Evolutionary conservation across 2,113 vertebrate species (phyloP).

Genomic region (Anoplopoma fimbria): DNA sequence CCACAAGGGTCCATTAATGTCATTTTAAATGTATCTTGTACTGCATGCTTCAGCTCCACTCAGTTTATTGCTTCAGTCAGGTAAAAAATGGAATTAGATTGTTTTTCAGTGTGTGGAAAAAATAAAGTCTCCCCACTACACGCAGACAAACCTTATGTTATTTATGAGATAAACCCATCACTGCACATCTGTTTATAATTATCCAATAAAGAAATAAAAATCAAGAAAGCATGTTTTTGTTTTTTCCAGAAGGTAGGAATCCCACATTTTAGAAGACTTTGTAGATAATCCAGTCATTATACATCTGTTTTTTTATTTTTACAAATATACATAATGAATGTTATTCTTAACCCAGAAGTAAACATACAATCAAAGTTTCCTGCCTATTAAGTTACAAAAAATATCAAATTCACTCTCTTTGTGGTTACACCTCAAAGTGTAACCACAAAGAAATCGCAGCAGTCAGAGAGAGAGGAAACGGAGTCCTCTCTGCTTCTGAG

Average conservation of each 20-base stretch:
- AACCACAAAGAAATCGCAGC: not conserved
- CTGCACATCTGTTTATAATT: conserved; percentile 16
- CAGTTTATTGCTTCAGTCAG: conserved; percentile 11
- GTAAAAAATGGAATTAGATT: conserved; percentile 1
- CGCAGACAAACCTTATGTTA: conserved; percentile 19
- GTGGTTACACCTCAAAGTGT: not conserved
- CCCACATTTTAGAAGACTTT: not conserved
- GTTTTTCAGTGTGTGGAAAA: conserved; percentile 6
- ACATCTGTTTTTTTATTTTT: not conserved
- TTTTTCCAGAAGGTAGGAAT: not conserved
- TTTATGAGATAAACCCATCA: conserved; percentile 11
- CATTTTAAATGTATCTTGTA: not conserved
- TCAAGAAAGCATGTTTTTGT: not conserved
- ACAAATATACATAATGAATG: not conserved
- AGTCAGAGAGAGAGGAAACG: not conserved
- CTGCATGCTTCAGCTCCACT: conserved; percentile 23
- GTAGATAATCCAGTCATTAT: not conserved
- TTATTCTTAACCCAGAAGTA: not conserved
- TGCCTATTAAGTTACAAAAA: not conserved
- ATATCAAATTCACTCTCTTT: not conserved
- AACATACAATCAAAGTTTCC: not conserved
- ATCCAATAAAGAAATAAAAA: not conserved
- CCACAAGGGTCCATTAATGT: conserved; percentile 8
- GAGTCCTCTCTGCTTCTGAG: conserved; percentile 1
- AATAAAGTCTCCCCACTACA: conserved; percentile 2